Base-by-base conservation (phyloP, 2,113 vertebrate species). In the Chionomys nivalis region DNA sequence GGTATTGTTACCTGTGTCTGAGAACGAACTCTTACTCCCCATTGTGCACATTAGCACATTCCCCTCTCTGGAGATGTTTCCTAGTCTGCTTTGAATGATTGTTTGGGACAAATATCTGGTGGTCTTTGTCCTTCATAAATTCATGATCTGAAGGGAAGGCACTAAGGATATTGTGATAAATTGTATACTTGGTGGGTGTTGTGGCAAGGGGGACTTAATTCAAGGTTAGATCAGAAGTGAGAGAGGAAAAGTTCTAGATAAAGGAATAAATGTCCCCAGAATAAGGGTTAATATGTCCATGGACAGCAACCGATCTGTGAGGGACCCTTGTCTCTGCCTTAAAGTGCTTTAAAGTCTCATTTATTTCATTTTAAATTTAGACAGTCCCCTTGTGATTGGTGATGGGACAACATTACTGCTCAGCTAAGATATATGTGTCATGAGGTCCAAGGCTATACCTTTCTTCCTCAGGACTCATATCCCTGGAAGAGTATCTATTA, bases 381-480 rank as follows among this genome's bases (percentile, higher is more conserved):
- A 1, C 1, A 14, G 36, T 63, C 47, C 39, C 5, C 0, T 6
- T 26, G 13, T 28, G 87, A 87, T 0, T 14, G 47, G 26, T 9
- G 47, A 19, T 65, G 31, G 78, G 44, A 14, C 31, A 2, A 44
- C 7, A 9, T 10, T 4, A 23, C 1, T 31, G n/a, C 42, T 76
- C 19, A 55, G 44, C 9, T 1, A 19, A 33, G 16, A 26, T 13
- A 31, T 13, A 19, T 4, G 0, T n/a, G 14, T 70, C 4, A 0
- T 12, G 1, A 23, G 68, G 33, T 26, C 11, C 4, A 1, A 0
- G 16, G 3, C 14, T 21, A 31, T 6, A 6, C 7, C 39, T 44
- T 68, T 65, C 79, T 31, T 52, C 7, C 7, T 77, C 17, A n/a
- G n/a, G 2, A 23, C 42, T 72, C 76, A 7, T 10, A 17, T 8